Base-by-base conservation (phyloP, 2,888 invertebrate species). In the Slavum lentiscoides region DNA sequence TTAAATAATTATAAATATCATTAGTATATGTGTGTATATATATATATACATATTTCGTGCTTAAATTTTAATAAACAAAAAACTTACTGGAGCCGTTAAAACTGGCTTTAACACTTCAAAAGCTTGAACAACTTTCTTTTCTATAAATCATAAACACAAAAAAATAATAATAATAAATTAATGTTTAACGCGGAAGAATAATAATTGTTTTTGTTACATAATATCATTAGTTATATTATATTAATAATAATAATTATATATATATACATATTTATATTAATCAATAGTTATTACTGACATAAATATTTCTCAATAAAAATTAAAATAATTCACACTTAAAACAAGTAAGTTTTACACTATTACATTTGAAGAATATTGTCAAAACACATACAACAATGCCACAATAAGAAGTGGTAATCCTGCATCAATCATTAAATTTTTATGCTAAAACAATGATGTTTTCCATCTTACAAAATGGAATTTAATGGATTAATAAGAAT, bases 21-120 rank as follows among this genome's bases (percentile, higher is more conserved):
- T n/a, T n/a, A n/a, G n/a, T n/a, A n/a, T n/a, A n/a, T n/a, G n/a
- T n/a, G n/a, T n/a, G n/a, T n/a, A n/a, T n/a, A n/a, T n/a, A n/a
- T n/a, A n/a, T n/a, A n/a, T n/a, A n/a, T n/a, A n/a, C n/a, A n/a
- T 55, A 17, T 55, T 17, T 43, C 13, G 53, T 23, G 8, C 55
- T 49, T 30, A 53, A 55, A 69, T 53, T 23, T 23, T 55, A 59
- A 15, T 2, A 53, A 30, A 53, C 15, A 23, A 17, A 53, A 69
- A 69, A 72, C 72, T 66, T 64, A 80, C 80, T 43, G 80, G 80
- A 58, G 72, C 72, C 39, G 64, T 39, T 58, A 66, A 80, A 58
- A 72, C 43, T 58, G 70, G 62, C 39, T 64, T 80, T 58, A 64
- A 43, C 58, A 39, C n/a, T 43, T 80, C 70, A 30, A 37, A 19